Conservation (phyloP, 2,797 vertebrate species). For the Oreochromis grahami region DNA sequence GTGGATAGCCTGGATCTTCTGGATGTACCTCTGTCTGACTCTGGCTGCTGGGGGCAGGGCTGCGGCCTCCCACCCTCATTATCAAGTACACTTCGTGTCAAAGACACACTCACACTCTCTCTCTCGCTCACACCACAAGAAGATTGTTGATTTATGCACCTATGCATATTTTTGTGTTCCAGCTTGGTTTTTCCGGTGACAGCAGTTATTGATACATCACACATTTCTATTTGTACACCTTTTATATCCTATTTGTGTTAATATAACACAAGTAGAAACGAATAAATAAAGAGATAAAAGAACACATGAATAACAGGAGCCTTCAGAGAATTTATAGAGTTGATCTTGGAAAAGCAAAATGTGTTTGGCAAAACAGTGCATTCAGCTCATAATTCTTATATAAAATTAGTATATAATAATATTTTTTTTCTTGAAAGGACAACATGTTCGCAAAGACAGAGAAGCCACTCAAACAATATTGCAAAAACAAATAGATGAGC, state of each 20-base stretch:
- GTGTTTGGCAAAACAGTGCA: neutral
- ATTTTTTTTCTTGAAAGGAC: neutral
- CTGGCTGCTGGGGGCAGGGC: neutral
- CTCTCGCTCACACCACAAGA: neutral
- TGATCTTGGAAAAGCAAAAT: neutral
- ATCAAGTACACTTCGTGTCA: neutral
- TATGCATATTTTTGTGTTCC: neutral
- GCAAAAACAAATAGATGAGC: neutral
- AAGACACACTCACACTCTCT: neutral
- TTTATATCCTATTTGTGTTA: neutral
- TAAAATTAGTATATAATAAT: neutral
- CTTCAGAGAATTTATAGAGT: neutral
- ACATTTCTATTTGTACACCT: neutral
- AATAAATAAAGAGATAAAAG: no score
- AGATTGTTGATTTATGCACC: neutral
- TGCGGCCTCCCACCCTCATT: neutral
- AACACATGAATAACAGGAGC: neutral
- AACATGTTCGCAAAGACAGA: neutral
- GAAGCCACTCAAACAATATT: neutral
- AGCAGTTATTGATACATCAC: neutral
- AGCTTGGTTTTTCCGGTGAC: neutral
- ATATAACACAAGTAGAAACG: neutral
- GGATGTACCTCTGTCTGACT: neutral
- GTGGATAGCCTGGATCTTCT: neutral
- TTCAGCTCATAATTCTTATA: neutral